Base-by-base conservation (phyloP, 2,113 vertebrate species). In the Lepisosteus oculatus region DNA sequence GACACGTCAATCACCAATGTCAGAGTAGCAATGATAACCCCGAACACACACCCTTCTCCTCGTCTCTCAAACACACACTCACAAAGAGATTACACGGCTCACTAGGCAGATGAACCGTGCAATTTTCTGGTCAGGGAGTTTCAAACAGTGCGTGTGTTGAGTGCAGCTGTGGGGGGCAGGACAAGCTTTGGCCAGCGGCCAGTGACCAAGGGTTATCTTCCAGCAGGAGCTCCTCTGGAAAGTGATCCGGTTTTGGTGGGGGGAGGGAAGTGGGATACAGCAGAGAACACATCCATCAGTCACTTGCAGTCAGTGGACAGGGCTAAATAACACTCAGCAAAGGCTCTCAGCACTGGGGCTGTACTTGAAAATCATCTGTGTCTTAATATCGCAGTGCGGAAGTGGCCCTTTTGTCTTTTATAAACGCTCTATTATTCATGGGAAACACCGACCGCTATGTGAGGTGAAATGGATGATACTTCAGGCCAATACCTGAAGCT, bases 1-100 rank as follows among this genome's bases (percentile, higher is more conserved):
- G 88, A 90, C 90, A 87, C 87, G 87, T 89, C 90, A 90, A 86
- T 92, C 87, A 85, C 69, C 76, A 86, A 85, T 89, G 90, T 91
- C 89, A 89, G 84, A 78, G 81, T 89, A 89, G 90, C 86, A 86
- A 89, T 87, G 89, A 90, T 85, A 89, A 87, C 88, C 89, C 87
- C 88, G 84, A 80, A 83, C 81, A 77, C 81, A 85, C 85, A 77
- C 72, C 85, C 83, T 83, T 84, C 84, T 78, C 86, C 83, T 81
- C 85, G 85, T 81, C 68, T 78, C 74, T 80, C 85, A 88, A 74
- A 76, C 83, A 84, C 85, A 88, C 86, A 86, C 87, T 88, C 85
- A 86, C 84, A 74, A 81, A 82, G 81, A 89, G 84, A 89, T 92
- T 90, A 87, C 88, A 90, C 76, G 83, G 89, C 78, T 83, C 79